These are phyloP conservation scores for Mirza zaza DNA, from an alignment of 2,113 vertebrate genomes.

Conservation along the genomic window DNA sequence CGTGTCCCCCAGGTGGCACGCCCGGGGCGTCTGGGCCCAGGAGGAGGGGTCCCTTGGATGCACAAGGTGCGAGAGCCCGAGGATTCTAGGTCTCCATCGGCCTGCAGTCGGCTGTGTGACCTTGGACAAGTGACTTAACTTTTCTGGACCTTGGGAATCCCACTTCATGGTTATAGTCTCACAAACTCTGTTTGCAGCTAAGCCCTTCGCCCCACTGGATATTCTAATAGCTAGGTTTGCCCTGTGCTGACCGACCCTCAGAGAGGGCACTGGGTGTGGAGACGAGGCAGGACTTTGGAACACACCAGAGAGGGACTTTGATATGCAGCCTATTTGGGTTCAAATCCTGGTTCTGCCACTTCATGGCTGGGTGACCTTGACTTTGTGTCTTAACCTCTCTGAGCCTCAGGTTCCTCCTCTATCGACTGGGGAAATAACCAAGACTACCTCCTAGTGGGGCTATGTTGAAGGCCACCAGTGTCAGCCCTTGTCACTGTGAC, in stretches of 20 bases:
- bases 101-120: neutral
- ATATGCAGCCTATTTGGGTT: neutral
- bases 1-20: neutral
- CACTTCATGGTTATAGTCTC: accelerated
- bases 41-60: neutral
- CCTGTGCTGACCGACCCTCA: neutral
- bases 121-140: neutral
- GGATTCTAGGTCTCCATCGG: neutral
- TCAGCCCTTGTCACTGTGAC: too few relatives aligned
- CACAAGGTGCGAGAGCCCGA: accelerated
- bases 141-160: neutral
- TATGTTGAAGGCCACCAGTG: accelerated
- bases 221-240: neutral
- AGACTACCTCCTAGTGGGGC: accelerated
- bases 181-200: neutral
- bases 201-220: neutral
- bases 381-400: neutral
- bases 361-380: neutral
- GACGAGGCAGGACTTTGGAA: neutral
- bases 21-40: neutral
- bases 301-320: too few relatives aligned
- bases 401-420: neutral
- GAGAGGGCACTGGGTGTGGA: neutral
- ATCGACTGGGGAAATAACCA: neutral
- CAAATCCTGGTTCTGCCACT: neutral